Evolutionary conservation across 2,113 vertebrate species (phyloP), one percentile per base, ranked within the genome.

Genomic region (Dolichotis patagonum): DNA sequence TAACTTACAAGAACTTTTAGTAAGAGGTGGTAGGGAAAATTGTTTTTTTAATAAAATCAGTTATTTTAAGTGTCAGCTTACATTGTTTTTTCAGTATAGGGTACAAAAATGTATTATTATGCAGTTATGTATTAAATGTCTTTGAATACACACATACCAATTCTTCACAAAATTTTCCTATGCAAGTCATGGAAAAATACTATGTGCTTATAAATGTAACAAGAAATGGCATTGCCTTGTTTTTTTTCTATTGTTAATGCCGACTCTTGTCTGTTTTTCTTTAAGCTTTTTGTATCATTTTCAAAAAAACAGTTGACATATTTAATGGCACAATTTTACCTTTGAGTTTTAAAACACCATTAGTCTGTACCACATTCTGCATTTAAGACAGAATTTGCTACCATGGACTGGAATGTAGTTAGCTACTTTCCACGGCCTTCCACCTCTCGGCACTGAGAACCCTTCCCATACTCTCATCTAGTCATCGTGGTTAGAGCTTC

Each of bases 31-130:
- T 14, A 43, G 24, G n/a, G 32, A 75, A 91, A 82, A 63, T n/a
- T 85, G 12, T 24, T 54, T 88, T 94, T 94, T 43, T 83, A 89
- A 85, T 54, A 56, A 78, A 62, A 78, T 85, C 78, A n/a, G 2
- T 84, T 32, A 62, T 91, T 91, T 71, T 69, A 63, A 93, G 58
- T 60, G 3, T 58, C 16, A 85, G n/a, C 26, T 43, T 56, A 32
- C 77, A 81, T 71, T 82, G 54, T 58, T 77, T 67, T 81, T 85
- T 62, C 75, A n/a, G 43, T 80, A 80, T 17, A 69, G 46, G 69
- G 67, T 22, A 85, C 54, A 85, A 73, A 73, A 89, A 38, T 54
- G 11, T 62, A 49, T 58, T 49, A 26, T 41, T 86, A 58, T 78
- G 30, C 22, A 87, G 73, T 73, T 86, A n/a, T 14, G 1, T 30